Base-by-base conservation (phyloP, 1,140 invertebrate species). In the Diabrotica virgifera region DNA sequence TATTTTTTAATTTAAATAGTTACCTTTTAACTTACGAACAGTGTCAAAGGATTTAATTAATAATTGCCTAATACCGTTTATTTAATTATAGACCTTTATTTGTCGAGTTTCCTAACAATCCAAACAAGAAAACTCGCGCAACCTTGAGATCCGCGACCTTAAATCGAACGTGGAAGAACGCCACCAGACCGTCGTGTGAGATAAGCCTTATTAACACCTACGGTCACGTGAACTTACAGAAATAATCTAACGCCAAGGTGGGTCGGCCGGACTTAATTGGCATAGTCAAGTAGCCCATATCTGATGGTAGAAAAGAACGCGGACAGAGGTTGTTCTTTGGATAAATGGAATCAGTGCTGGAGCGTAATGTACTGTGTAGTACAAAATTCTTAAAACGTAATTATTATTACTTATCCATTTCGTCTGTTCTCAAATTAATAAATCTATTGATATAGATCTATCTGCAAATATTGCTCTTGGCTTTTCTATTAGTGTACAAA, bases 201-300 rank as follows among this genome's bases (percentile, higher is more conserved):
- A 65, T 65, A 65, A 65, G 59, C 57, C 64, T 59, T 65, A 65
- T 65, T 65, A 65, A 65, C 64, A 65, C 64, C 58, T 60, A 65
- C 64, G 50, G 57, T 51, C 64, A 65, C 64, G 57, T 65, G 63
- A 65, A 50, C 57, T 59, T 51, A 52, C 50, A 36, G 53, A 36
- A 53, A 59, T 58, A 65, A 65, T 65, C 64, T 65, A 65, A 65
- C 58, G 58, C 58, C 36, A 61, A 54, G 59, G 64, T 65, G 59
- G 58, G 59, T 64, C 63, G 55, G 7, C 12, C 55, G 14, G 40
- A 50, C 64, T 65, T 65, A 65, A 65, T 65, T 65, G 64, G 64
- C 63, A 65, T 65, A 61, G 12, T 52, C 64, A 61, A 60, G 58
- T 60, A 65, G 59, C 5, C 52, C 38, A 59, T 59, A 59, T 59